Conservation (phyloP, 2,113 vertebrate genomes). For the Miniopterus natalensis region DNA sequence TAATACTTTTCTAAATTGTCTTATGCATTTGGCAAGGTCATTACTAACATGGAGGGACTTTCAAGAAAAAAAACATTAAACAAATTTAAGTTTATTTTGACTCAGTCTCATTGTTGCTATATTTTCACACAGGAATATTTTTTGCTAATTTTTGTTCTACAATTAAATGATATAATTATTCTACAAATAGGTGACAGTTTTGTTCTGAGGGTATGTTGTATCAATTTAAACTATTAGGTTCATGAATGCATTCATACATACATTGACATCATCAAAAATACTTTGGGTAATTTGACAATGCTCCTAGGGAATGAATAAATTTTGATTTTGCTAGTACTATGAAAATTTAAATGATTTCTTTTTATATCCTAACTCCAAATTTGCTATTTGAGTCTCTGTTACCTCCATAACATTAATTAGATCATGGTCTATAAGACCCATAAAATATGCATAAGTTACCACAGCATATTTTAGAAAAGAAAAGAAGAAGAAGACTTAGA, state of each 20-base stretch:
- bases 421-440: not conserved
- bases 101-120: not conserved
- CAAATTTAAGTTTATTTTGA: not conserved
- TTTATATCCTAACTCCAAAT: not conserved
- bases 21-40: not conserved
- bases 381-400: not conserved
- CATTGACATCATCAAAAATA: not conserved
- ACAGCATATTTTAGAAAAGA: not conserved
- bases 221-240: not conserved
- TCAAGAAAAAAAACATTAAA: not conserved
- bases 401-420: not conserved
- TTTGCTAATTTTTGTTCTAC: not conserved
- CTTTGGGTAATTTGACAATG: not conserved
- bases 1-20: not conserved
- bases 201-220: not conserved
- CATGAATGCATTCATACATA: not conserved
- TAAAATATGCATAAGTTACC: not conserved
- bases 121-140: not conserved
- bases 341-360: not conserved
- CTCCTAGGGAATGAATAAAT: not conserved
- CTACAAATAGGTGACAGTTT: not conserved
- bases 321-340: not conserved
- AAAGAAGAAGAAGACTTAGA: not conserved
- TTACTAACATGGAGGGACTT: not conserved
- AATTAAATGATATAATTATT: not conserved